These are phyloP conservation scores for Nasonovia ribisnigri DNA, from an alignment of 2,888 invertebrate species.

Conservation along the genomic window DNA sequence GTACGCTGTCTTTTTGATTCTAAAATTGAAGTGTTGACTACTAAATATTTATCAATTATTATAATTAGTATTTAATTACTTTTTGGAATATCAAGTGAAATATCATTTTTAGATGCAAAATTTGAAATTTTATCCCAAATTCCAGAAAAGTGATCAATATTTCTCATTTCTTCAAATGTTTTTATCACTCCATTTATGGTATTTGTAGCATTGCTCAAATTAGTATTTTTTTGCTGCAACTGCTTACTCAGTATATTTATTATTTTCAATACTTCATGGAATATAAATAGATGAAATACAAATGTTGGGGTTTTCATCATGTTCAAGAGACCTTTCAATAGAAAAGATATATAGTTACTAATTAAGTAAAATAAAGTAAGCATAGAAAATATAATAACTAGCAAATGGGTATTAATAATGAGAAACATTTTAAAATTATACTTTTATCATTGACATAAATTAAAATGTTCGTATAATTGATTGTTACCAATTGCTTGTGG, in stretches of 20 bases:
- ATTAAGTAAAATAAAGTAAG: no score
- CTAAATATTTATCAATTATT: background rate
- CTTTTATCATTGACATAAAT: no score
- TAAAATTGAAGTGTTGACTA: background rate
- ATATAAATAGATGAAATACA: background rate
- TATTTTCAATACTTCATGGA: conserved; percentile 18
- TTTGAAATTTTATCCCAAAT: conserved; percentile 1
- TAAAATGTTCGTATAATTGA: no score
- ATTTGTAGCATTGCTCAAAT: conserved; percentile 8
- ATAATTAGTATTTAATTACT: conserved; percentile 1
- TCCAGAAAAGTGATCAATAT: background rate
- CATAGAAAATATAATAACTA: no score
- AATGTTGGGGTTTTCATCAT: conserved; percentile 6
- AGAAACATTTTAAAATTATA: no score
- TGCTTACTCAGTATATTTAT: conserved; percentile 5
- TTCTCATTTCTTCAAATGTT: conserved; percentile 2
- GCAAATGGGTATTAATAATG: no score
- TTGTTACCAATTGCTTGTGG: conserved; percentile 14
- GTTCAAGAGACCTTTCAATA: conserved; percentile 15
- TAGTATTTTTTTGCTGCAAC: background rate
- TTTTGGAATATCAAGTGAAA: conserved; percentile 3
- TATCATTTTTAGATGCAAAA: conserved; percentile 14
- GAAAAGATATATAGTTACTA: background rate
- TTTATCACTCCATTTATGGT: background rate
- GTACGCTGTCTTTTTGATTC: background rate